Conservation (phyloP, 1,140 invertebrate genomes). For the Melipona quadrifasciata region DNA sequence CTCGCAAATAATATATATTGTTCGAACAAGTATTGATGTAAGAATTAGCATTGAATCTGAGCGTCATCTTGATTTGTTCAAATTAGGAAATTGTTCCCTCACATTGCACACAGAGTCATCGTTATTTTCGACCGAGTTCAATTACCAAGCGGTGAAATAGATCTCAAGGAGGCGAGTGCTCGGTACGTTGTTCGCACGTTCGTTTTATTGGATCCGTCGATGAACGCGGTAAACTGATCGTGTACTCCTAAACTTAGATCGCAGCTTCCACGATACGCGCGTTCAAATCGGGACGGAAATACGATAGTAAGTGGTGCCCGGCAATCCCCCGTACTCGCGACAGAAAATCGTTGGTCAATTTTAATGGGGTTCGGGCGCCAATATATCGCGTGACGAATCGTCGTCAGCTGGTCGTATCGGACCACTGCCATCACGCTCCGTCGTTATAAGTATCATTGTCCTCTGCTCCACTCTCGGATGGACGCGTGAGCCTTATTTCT, state of each 20-base stretch:
- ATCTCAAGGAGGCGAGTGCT: no score
- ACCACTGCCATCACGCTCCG: constrained; percentile 29
- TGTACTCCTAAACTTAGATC: constrained; percentile 45
- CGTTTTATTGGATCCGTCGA: constrained; percentile 4
- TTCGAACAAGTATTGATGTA: no score
- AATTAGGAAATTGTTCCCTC: neutral
- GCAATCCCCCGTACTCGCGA: constrained; percentile 20
- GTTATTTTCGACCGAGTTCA: neutral
- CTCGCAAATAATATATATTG: no score
- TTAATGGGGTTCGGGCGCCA: constrained; percentile 68
- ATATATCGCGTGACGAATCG: constrained; percentile 71
- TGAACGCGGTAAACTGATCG: constrained; percentile 37
- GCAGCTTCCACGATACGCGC: constrained; percentile 34
- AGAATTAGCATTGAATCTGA: no score
- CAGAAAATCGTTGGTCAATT: constrained; percentile 63
- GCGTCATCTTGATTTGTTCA: no score
- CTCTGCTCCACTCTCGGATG: neutral
- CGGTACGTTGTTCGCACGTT: neutral
- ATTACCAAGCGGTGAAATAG: neutral
- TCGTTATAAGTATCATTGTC: constrained; percentile 46
- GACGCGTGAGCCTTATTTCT: neutral
- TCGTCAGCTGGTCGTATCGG: constrained; percentile 65
- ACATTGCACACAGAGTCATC: no score
- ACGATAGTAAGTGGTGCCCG: constrained; percentile 53
- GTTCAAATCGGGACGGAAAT: constrained; percentile 63